These are phyloP conservation scores for Holcopasites calliopsidis DNA, from an alignment of 1,140 invertebrate species.

Conservation along the genomic window DNA sequence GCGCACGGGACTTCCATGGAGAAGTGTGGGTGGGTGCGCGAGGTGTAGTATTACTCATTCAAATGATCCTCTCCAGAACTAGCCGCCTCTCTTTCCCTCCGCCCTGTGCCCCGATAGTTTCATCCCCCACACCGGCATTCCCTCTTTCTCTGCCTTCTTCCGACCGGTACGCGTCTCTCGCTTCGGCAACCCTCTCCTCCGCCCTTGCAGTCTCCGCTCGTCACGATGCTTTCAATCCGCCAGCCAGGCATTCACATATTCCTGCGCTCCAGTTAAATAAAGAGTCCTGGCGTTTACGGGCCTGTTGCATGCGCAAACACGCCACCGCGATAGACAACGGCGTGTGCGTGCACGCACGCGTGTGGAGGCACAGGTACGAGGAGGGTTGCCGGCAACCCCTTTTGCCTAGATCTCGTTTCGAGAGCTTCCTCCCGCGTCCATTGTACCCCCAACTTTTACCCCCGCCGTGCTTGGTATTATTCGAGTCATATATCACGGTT, in stretches of 20 bases:
- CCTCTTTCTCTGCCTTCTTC: conserved; percentile 10
- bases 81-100: conserved; percentile 29
- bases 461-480: conserved; percentile 50
- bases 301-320: conserved; percentile 62
- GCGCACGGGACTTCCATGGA: conserved; percentile 67
- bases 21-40: conserved; percentile 77
- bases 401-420: conserved; percentile 67
- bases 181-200: conserved; percentile 15
- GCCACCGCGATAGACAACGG: conserved; percentile 34
- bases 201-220: conserved; percentile 37
- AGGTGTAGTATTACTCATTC: conserved; percentile 81
- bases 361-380: conserved; percentile 1
- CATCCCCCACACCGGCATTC: conserved; percentile 37
- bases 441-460: conserved; percentile 53
- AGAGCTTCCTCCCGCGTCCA: conserved; percentile 54
- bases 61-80: conserved; percentile 76
- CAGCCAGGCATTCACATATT: conserved; percentile 74
- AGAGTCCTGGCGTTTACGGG: conserved; percentile 61
- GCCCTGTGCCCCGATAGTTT: conserved; percentile 40
- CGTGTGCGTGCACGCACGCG: conserved; percentile 31
- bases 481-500: conserved; percentile 63
- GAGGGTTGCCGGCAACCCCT: conserved; percentile 41
- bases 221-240: conserved; percentile 75
- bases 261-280: conserved; percentile 70
- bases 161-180: neutral